Evolutionary conservation across 2,888 invertebrate species (phyloP).

Genomic region (Agrilus mali): DNA sequence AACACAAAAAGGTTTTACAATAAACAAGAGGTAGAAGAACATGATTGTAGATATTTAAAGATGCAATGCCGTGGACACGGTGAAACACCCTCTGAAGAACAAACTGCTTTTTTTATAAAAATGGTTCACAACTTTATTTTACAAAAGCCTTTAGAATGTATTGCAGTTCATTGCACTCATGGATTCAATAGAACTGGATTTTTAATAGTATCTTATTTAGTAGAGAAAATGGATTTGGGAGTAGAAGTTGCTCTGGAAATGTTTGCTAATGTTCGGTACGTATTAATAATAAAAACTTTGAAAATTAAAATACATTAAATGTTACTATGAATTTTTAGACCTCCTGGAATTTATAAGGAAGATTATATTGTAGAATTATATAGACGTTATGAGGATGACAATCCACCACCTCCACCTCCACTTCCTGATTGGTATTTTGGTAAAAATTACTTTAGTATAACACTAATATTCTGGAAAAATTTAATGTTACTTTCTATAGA

Average conservation of each 20-base stretch:
- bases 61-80: constrained; percentile 84
- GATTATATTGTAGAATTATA: constrained; percentile 88
- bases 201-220: constrained; percentile 81
- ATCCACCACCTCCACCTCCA: constrained; percentile 61
- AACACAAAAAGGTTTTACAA: constrained; percentile 91
- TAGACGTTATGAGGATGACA: constrained; percentile 61
- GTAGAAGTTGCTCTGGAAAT: constrained; percentile 70
- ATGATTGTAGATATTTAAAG: constrained; percentile 76
- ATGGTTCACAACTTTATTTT: constrained; percentile 67
- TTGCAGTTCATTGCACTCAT: constrained; percentile 91
- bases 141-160: constrained; percentile 63
- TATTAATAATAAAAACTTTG: constrained; percentile 1
- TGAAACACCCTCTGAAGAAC: constrained; percentile 78
- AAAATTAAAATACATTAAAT: neutral
- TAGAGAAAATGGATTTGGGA: constrained; percentile 70
- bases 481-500: neutral
- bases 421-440: constrained; percentile 82
- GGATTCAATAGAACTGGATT: constrained; percentile 98
- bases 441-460: constrained; percentile 2
- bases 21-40: constrained; percentile 60
- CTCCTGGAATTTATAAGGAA: constrained; percentile 94
- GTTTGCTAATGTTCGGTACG: constrained; percentile 57
- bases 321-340: constrained; percentile 37
- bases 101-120: constrained; percentile 71
- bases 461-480: neutral